These are phyloP conservation scores for Hippocampus abdominalis DNA, from an alignment of 2,113 vertebrate species.

Conservation along the genomic window DNA sequence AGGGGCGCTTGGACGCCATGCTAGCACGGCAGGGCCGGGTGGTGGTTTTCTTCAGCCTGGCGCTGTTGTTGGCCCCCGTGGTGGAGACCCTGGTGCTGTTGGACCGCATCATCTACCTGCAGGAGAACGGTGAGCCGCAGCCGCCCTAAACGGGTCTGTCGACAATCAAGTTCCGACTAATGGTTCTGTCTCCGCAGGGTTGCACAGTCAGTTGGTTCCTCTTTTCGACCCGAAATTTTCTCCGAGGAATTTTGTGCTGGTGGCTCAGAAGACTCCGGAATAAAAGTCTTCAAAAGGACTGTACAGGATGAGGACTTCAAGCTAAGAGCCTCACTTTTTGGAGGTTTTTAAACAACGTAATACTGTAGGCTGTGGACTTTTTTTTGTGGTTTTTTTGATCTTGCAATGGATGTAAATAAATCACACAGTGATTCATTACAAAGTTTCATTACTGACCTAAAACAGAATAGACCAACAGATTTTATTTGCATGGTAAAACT, in stretches of 20 bases:
- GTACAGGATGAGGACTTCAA: neutral
- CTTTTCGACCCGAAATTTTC: slow-evolving; percentile 85
- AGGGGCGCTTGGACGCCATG: slow-evolving; percentile 59
- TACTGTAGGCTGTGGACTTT: neutral
- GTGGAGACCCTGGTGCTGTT: slow-evolving; percentile 90
- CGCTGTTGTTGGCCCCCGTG: slow-evolving; percentile 80
- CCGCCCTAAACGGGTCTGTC: neutral
- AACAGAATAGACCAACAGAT: no score
- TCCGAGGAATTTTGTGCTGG: slow-evolving; percentile 87
- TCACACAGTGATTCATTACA: neutral
- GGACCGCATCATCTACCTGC: slow-evolving; percentile 85
- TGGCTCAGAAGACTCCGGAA: slow-evolving; percentile 67
- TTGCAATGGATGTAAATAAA: neutral
- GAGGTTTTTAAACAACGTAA: neutral
- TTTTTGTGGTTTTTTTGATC: neutral
- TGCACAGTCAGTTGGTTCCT: slow-evolving; percentile 81
- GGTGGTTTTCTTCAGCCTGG: slow-evolving; percentile 85
- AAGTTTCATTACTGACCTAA: neutral
- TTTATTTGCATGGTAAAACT: no score
- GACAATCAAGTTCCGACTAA: neutral
- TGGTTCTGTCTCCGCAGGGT: slow-evolving; percentile 62
- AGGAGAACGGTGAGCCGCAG: slow-evolving; percentile 80
- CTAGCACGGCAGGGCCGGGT: slow-evolving; percentile 79
- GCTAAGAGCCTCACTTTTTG: slow-evolving; percentile 5
- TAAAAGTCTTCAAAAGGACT: neutral